These are phyloP conservation scores for Drosophila ambigua DNA, from an alignment of 1,140 invertebrate species.

Conservation along the genomic window DNA sequence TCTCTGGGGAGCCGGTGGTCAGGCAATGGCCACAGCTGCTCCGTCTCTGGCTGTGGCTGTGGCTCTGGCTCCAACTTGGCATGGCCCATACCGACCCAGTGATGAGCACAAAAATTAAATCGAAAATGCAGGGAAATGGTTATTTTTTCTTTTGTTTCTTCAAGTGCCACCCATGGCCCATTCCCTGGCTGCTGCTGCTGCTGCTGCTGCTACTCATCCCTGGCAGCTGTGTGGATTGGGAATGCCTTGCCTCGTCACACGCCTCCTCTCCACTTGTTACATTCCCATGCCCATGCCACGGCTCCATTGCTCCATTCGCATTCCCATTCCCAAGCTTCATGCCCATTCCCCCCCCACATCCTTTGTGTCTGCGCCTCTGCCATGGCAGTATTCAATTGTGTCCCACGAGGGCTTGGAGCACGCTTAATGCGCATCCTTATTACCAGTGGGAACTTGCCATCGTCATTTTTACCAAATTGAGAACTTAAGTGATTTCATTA, in stretches of 20 bases:
- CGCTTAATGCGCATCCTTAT: constrained; percentile 79
- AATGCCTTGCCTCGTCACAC: not conserved
- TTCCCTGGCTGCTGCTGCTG: not conserved
- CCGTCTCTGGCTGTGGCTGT: constrained; percentile 1
- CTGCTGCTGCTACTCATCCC: not conserved
- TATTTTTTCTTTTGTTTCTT: constrained; percentile 67
- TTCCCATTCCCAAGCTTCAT: not conserved
- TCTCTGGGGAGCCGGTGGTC: constrained; percentile 60
- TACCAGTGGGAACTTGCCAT: constrained; percentile 64
- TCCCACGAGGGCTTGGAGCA: constrained; percentile 70
- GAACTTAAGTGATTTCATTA: constrained; percentile 83
- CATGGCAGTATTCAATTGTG: constrained; percentile 72
- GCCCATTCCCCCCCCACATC: not conserved
- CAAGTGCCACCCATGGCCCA: not conserved
- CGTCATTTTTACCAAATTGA: constrained; percentile 75
- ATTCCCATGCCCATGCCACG: constrained; percentile 4
- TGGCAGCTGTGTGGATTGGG: constrained; percentile 1
- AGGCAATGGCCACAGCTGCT: constrained; percentile 60
- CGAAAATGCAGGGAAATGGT: constrained; percentile 77
- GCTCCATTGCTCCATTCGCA: not conserved
- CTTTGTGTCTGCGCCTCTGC: constrained; percentile 25
- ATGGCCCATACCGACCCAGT: constrained; percentile 34
- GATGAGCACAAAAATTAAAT: constrained; percentile 77
- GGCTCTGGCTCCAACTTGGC: too few relatives aligned
- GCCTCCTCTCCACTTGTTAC: constrained; percentile 55